Conservation (phyloP, 2,888 invertebrate species). For the Pollenia griseotomentosa region DNA sequence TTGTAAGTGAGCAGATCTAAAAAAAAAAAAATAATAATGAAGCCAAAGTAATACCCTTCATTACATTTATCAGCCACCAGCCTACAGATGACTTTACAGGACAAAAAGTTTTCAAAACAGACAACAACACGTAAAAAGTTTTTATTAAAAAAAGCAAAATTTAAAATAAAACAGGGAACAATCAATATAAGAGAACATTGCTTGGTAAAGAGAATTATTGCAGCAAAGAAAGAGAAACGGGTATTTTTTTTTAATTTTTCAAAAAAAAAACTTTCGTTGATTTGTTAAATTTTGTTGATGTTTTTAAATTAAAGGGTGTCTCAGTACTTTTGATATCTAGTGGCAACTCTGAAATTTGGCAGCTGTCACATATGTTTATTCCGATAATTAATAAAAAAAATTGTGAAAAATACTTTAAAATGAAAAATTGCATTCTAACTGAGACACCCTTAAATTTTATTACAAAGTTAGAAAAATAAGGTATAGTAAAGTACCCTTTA, state of each 20-base stretch:
- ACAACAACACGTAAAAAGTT: slow-evolving; percentile 33
- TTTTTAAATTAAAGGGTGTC: too few species aligned
- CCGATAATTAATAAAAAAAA: too few species aligned
- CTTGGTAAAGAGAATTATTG: slow-evolving; percentile 23
- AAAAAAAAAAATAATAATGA: slow-evolving; percentile 52
- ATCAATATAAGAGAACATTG: slow-evolving; percentile 14
- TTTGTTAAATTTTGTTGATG: background rate
- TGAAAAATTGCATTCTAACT: too few species aligned
- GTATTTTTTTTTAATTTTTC: background rate
- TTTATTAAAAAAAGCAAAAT: background rate
- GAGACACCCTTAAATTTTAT: too few species aligned
- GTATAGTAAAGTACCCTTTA: too few species aligned
- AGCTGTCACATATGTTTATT: too few species aligned
- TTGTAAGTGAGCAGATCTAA: slow-evolving; percentile 47
- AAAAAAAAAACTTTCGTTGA: slow-evolving; percentile 8
- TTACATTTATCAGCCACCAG: slow-evolving; percentile 43
- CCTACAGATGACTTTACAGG: slow-evolving; percentile 21
- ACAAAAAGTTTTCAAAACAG: slow-evolving; percentile 28
- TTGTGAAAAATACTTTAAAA: too few species aligned
- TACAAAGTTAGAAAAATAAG: too few species aligned
- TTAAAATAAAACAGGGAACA: background rate
- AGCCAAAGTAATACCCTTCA: slow-evolving; percentile 71
- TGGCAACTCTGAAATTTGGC: too few species aligned
- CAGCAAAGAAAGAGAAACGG: slow-evolving; percentile 5
- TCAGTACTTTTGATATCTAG: too few species aligned